Percentiles rank a stretch among this genome's conserved stretches.
Conservation (phyloP, 2,797 vertebrate genomes). For the Gymnocypris eckloni region DNA sequence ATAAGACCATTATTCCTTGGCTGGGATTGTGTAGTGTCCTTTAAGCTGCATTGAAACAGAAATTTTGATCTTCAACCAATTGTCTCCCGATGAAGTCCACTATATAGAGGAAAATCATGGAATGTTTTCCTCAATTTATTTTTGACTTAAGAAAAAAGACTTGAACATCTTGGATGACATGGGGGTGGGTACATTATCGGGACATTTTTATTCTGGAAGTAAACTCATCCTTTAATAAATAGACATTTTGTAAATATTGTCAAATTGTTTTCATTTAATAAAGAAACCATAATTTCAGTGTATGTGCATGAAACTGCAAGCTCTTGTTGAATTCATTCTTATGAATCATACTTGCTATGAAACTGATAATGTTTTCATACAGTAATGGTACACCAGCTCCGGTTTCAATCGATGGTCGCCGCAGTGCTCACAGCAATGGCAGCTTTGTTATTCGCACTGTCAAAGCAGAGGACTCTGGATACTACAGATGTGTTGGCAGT, state of each 20-base stretch:
- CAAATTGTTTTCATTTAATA: not conserved
- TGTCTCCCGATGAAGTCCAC: not conserved
- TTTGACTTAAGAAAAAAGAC: not conserved
- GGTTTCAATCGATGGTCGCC: conserved; percentile 91
- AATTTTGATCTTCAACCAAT: not conserved
- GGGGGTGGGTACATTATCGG: not conserved
- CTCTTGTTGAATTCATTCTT: not conserved
- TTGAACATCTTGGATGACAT: no score
- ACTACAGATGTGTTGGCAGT: conserved; percentile 94
- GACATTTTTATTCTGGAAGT: not conserved
- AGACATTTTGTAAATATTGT: not conserved
- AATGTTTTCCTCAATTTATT: not conserved
- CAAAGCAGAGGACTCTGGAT: conserved; percentile 97
- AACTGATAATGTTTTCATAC: conserved; percentile 53
- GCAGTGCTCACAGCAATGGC: conserved; percentile 92
- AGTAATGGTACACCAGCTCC: conserved; percentile 95
- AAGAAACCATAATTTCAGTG: not conserved
- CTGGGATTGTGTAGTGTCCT: not conserved
- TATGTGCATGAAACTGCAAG: not conserved
- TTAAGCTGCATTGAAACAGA: not conserved
- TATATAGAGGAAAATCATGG: not conserved
- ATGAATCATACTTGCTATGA: not conserved
- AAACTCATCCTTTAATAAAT: not conserved
- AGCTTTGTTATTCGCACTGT: conserved; percentile 97
- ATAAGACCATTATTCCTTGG: not conserved